Conservation (phyloP, 1,140 invertebrate species). For the Pseudomyrmex concolor region DNA sequence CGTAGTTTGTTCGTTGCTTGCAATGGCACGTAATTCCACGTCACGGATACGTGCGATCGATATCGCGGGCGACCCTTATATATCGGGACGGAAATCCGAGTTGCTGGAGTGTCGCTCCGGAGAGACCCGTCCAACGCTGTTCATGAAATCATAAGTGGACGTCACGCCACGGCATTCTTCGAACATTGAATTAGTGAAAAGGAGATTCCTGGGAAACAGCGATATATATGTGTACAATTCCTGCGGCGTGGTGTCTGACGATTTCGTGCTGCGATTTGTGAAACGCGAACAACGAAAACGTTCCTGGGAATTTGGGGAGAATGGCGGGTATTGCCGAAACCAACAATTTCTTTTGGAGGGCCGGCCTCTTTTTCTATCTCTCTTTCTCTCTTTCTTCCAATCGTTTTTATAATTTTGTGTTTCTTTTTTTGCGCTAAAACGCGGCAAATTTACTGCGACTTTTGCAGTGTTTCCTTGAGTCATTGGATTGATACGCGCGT, state of each 20-base stretch:
- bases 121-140: neutral
- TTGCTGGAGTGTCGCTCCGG: constrained; percentile 24
- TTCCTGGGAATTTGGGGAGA: constrained; percentile 15
- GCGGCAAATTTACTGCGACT: constrained; percentile 9
- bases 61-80: constrained; percentile 52
- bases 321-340: neutral
- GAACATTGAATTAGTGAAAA: constrained; percentile 70
- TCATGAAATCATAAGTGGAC: constrained; percentile 55
- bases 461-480: neutral
- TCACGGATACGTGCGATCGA: constrained; percentile 54
- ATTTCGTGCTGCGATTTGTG: constrained; percentile 50
- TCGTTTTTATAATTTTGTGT: neutral
- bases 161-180: constrained; percentile 67
- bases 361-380: neutral
- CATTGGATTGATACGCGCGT: neutral
- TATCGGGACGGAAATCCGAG: constrained; percentile 50
- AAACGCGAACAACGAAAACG: constrained; percentile 8
- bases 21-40: constrained; percentile 49
- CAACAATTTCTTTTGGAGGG: constrained; percentile 38
- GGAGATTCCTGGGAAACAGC: constrained; percentile 62
- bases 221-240: neutral
- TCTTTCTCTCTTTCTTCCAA: neutral
- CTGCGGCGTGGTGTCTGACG: constrained; percentile 3
- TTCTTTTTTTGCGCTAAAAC: constrained; percentile 16
- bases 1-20: constrained; percentile 16